Evolutionary conservation across 2,888 invertebrate genomes (phyloP), one percentile per base, ranked within the genome.

Genomic region (Erebia aethiops): DNA sequence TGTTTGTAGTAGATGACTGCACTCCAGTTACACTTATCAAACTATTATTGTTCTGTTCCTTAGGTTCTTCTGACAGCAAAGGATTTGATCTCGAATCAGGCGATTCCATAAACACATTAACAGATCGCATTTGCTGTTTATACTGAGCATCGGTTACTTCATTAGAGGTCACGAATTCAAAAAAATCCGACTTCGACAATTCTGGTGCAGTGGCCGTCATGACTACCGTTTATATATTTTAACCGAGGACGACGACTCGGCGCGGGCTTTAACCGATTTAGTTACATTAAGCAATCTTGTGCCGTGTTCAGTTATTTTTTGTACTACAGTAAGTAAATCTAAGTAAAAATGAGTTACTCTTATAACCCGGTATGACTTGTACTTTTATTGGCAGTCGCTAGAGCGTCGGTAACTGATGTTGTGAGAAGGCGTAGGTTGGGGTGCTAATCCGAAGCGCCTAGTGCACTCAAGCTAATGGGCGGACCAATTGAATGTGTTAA

Each of bases 161-260:
- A 72, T 97, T 96, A 62, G 97, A 96, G 68, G 97, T 97, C 75
- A 97, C 97, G 91, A 97, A 97, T 92, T 97, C 97, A 92, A 97
- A 97, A 94, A 97, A 97, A 93, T 97, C 97, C 79, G 97, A 96
- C 92, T 97, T 97, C 81, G 96, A 95, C 90, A 97, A 94, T 93
- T 97, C 97, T 90, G 97, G 96, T 90, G 97, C 96, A 87, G 96
- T 95, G 94, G 97, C 96, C 91, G 96, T 96, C 91, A 97, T 96
- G 94, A 97, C 97, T 97, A 97, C 97, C 94, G 94, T 86, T 90
- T 89, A 83, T 81, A 82, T 84, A 74, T 69, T 82, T 82, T 78
- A 90, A 93, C 94, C 91, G 93, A 90, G 87, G 81, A 82, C 82
- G 81, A 82, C 81, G 77, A 80, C 86, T 87, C 87, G 85, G 87